phyloP scores from a whole-genome alignment of 92 coral and sea anemone species.

The Porites divaricata region DNA sequence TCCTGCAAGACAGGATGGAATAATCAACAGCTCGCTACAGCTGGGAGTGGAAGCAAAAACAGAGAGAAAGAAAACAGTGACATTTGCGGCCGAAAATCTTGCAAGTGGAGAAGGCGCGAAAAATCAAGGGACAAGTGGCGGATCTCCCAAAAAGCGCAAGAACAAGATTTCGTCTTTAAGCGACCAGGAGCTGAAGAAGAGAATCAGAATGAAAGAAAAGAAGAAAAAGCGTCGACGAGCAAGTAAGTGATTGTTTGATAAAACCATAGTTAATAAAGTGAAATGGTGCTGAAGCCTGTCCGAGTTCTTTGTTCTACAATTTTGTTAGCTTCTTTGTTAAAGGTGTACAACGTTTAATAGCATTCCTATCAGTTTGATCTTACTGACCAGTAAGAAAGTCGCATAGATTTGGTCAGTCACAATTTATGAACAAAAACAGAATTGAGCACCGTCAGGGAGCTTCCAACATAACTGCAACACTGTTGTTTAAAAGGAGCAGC shows the following conservation, averaged over 20 bases:
- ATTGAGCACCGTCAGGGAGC: no score
- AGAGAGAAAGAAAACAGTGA: not conserved
- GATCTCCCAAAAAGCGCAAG: constrained; percentile 19
- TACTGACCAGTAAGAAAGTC: no score
- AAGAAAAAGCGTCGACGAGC: constrained; percentile 76
- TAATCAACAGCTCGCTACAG: not conserved
- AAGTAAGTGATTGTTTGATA: constrained; percentile 46
- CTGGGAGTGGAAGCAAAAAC: not conserved
- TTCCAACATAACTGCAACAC: no score
- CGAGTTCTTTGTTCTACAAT: no score
- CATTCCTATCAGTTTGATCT: no score
- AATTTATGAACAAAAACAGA: no score
- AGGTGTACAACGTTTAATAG: no score
- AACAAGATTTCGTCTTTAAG: constrained; percentile 46
- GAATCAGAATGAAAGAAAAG: constrained; percentile 60
- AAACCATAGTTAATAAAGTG: no score
- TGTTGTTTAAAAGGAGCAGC: no score
- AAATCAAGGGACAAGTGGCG: constrained; percentile 3
- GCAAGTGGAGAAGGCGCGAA: not conserved
- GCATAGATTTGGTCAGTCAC: no score
- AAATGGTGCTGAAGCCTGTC: no score
- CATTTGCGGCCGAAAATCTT: not conserved
- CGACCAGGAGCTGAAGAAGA: constrained; percentile 64
- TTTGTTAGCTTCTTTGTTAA: no score
- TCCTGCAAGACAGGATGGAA: not conserved